Percentiles rank a stretch among this genome's conserved stretches.
Conservation (phyloP, 2,888 invertebrate species). For the Latrodectus elegans region DNA sequence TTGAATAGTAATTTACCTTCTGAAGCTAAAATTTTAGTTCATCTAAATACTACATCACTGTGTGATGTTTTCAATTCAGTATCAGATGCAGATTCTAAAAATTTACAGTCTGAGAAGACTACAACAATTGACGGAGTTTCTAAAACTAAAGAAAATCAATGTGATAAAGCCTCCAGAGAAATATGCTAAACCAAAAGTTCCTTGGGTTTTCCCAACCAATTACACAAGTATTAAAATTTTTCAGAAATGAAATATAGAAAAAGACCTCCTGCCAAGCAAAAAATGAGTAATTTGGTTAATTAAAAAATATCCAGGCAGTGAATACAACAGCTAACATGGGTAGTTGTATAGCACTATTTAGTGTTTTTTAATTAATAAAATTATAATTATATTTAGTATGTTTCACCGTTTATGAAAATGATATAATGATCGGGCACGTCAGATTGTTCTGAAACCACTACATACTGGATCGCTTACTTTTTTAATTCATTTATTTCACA, state of each 20-base stretch:
- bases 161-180: conserved; percentile 6
- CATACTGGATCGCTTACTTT: too few relatives aligned
- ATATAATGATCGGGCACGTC: too few relatives aligned
- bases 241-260: not conserved
- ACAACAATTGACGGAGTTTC: not conserved
- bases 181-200: conserved; percentile 13
- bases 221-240: conserved; percentile 38
- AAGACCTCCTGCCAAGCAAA: too few relatives aligned
- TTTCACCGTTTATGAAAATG: too few relatives aligned
- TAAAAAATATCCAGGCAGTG: too few relatives aligned
- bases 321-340: too few relatives aligned
- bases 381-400: too few relatives aligned
- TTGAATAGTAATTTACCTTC: conserved; percentile 1
- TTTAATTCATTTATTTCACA: too few relatives aligned
- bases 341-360: too few relatives aligned
- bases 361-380: too few relatives aligned
- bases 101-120: not conserved
- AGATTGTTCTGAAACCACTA: too few relatives aligned
- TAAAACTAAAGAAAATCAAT: conserved; percentile 18
- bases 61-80: not conserved
- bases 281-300: too few relatives aligned
- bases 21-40: not conserved
- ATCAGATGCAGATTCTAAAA: not conserved
- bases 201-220: conserved; percentile 19
- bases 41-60: not conserved